Base-by-base conservation (phyloP, 2,888 invertebrate species). In the Melieria picta region DNA sequence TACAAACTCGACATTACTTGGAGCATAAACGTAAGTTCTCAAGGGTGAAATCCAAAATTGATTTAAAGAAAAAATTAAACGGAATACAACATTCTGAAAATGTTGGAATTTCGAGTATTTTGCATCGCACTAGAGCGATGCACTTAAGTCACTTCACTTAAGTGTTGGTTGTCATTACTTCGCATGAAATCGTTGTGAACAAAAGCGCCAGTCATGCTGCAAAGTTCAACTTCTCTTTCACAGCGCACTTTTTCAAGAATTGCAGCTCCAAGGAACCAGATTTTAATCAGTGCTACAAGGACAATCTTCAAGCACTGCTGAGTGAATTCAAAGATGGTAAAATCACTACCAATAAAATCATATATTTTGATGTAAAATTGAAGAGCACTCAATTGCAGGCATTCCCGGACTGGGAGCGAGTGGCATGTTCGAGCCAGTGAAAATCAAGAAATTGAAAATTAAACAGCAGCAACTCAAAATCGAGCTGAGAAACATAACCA, bases 371-470 rank as follows among this genome's bases (percentile, higher is more conserved):
- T 30, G 4, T 3, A 9, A 47, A 4, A 30, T 60, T 45, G n/a
- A 13, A 46, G 4, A n/a, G n/a, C 30, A 45, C 6, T 10, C 9
- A 46, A 50, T 9, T 50, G 30, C 11, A 80, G 80, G 80, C 7
- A 77, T 80, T 46, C 80, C 79, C 43, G 81, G 78, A 5, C 57
- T 79, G 0, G 78, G 78, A 72, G 88, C 87, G 48, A 82, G 91
- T 78, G 85, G 88, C 30, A 88, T 89, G 43, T 83, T 91, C 78
- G 92, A 92, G 83, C 92, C 92, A 1, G 48, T 70, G 6, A 47
- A 56, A 56, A 57, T 70, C 30, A 63, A 58, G 9, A 43, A 16
- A 42, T 7, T 70, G 16, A 46, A 57, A 3, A 57, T 70, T 5
- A 50, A 56, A 43, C 58, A 70, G 48, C 56, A 64, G 16, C 56